These are phyloP conservation scores for Cephalopachus bancanus DNA, from an alignment of 2,797 vertebrate species.

Conservation along the genomic window DNA sequence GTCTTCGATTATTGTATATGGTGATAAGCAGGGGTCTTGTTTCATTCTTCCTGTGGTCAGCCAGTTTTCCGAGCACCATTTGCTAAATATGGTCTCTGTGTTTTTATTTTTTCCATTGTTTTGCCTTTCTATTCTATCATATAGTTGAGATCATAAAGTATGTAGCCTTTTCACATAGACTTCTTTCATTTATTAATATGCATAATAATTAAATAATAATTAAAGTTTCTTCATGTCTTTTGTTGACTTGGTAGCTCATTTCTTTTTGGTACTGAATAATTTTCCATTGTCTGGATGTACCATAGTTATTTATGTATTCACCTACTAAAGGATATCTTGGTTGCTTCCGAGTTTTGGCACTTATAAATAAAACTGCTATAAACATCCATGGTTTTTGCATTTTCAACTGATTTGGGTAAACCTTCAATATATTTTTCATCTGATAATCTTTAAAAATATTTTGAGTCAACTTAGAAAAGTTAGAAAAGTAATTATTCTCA, in stretches of 20 bases:
- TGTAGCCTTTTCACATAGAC: neutral
- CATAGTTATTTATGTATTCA: too few species aligned
- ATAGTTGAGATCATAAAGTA: neutral
- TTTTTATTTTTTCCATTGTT: neutral
- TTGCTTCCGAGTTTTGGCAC: too few species aligned
- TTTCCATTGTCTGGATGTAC: too few species aligned
- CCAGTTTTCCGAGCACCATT: too few species aligned
- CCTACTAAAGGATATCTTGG: too few species aligned
- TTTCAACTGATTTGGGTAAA: conserved; percentile 49
- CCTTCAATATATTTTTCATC: conserved; percentile 7
- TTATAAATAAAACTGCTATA: neutral
- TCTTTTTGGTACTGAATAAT: neutral
- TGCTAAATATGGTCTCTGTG: too few species aligned
- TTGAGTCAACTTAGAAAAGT: conserved; percentile 26
- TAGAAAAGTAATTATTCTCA: neutral
- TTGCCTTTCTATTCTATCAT: neutral
- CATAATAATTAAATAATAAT: neutral
- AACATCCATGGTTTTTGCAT: neutral
- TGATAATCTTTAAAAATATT: conserved; percentile 50
- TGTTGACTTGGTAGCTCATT: neutral
- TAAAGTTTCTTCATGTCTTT: neutral
- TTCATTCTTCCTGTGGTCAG: too few species aligned
- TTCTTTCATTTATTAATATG: neutral
- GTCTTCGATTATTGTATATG: too few species aligned
- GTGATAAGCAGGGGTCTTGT: too few species aligned